Evolutionary conservation across 1,140 invertebrate genomes (phyloP), one percentile per base, ranked within the genome.

Genomic region (Lordiphosa clarofinis): DNA sequence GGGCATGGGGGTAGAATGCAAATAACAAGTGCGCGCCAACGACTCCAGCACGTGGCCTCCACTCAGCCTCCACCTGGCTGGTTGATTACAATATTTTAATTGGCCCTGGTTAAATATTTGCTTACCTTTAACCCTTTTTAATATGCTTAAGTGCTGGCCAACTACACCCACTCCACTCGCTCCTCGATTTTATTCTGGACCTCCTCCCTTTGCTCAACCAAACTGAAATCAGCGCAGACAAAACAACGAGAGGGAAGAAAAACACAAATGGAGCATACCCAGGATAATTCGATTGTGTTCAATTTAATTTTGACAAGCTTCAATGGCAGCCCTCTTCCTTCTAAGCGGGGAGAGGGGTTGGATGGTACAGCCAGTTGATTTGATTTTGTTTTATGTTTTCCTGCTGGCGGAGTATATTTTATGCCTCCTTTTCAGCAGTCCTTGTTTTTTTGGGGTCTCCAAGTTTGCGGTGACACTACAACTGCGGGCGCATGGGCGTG

Each of bases 221-320:
- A 11, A 52, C 48, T 42, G 35, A 64, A 69, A 69, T 57, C 60
- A 68, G 53, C 19, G 49, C 64, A 60, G 47, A 59, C 56, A 56
- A 52, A 8, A 15, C 24, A 8, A 52, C 4, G 21, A 13, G 35
- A 21, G 10, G 33, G 24, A 53, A 65, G 36, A 67, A 66, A 54
- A 67, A 46, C 56, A 44, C 72, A 86, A 87, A 87, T 87, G 71
- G 78, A 79, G 79, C 79, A 75, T 81, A 57, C 74, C 73, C 52
- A 62, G 68, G 64, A 87, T 87, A 87, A 87, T 87, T 87, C 75
- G 86, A 87, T 87, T 87, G 86, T 86, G 86, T 87, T 87, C 86
- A 87, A 87, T 87, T 87, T 87, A 87, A 87, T 87, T 87, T 87
- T 87, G 86, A 87, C 86, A 87, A 87, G 86, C 86, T 87, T 81